Conservation (phyloP, 2,888 invertebrate genomes). For the Helleia helle region DNA sequence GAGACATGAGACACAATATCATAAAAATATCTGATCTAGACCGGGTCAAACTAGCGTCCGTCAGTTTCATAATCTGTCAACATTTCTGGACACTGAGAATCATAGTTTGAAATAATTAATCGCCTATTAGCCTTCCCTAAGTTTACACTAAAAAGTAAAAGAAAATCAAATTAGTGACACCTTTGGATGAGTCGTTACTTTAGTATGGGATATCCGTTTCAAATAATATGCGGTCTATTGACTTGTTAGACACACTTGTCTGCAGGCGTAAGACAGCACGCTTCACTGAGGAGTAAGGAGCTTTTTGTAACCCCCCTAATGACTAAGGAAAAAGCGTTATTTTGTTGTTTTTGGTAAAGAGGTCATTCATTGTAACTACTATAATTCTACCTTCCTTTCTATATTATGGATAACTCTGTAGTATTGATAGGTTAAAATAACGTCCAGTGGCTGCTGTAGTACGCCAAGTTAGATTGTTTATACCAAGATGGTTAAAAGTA, state of each 20-base stretch:
- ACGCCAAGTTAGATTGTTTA: no score
- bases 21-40: no score
- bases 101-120: background rate
- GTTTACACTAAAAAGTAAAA: background rate
- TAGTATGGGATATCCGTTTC: conserved; percentile 26
- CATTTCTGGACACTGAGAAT: background rate
- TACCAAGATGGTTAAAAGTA: no score
- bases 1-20: no score
- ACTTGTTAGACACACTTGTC: conserved; percentile 43
- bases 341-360: background rate
- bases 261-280: conserved; percentile 39
- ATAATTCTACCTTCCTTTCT: no score
- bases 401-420: no score
- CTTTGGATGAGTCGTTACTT: no score
- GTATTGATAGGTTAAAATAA: no score
- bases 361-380: background rate
- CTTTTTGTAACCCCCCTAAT: background rate
- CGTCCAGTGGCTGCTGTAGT: no score
- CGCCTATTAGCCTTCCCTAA: background rate
- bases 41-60: no score
- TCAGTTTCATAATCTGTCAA: no score
- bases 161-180: background rate
- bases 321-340: background rate
- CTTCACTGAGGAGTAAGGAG: conserved; percentile 28
- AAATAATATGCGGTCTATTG: conserved; percentile 46